These are phyloP conservation scores for Benthochromis sp. DNA, from an alignment of 2,113 vertebrate species.

Conservation along the genomic window DNA sequence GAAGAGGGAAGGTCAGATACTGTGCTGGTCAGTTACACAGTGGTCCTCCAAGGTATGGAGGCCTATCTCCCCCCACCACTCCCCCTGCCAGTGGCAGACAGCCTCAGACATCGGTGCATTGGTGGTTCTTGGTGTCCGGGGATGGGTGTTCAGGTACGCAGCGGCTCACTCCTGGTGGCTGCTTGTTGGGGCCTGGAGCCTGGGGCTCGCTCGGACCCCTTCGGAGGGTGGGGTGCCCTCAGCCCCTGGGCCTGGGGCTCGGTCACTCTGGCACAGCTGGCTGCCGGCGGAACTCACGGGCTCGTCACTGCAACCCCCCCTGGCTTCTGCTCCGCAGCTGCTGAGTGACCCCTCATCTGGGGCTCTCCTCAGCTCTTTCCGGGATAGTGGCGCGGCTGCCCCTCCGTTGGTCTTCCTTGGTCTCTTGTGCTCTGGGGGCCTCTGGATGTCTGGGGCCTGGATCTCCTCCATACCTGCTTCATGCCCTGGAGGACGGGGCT, in stretches of 20 bases:
- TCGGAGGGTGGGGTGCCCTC: neutral
- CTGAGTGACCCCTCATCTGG: neutral
- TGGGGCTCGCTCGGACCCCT: neutral
- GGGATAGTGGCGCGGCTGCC: accelerated
- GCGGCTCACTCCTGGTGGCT: accelerated
- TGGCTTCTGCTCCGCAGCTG: accelerated
- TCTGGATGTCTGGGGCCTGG: neutral
- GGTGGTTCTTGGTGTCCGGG: neutral
- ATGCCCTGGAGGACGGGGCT: accelerated
- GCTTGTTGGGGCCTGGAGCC: neutral
- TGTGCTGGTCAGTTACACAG: neutral
- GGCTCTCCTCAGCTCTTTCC: accelerated
- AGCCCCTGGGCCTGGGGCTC: accelerated
- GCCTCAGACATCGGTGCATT: neutral
- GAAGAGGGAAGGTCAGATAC: neutral
- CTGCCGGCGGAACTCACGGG: accelerated
- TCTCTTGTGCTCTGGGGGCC: accelerated
- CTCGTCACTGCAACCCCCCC: neutral
- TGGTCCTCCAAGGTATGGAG: neutral
- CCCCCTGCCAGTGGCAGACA: neutral
- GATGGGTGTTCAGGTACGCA: neutral
- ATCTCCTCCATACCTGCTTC: neutral
- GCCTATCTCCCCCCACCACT: neutral
- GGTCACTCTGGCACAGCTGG: neutral
- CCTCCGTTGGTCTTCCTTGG: accelerated